phyloP scores from a whole-genome alignment of 2,888 invertebrate species.

The Glaucopsyche alexis region DNA sequence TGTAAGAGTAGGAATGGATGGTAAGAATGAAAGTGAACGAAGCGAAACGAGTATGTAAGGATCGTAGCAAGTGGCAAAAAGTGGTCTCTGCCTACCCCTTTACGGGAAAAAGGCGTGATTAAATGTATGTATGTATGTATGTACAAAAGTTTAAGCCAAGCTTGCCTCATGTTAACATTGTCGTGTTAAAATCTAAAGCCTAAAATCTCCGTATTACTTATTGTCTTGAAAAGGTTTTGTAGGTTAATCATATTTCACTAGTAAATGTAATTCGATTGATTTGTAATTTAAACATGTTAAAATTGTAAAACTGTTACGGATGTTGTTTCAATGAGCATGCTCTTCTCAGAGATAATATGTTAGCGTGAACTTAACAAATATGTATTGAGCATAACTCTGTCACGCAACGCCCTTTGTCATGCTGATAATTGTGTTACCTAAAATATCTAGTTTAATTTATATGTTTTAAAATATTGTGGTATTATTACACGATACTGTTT shows the following conservation, averaged over 20 bases:
- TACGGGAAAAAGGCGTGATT: too few species aligned
- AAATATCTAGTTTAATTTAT: neutral
- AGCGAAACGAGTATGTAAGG: too few species aligned
- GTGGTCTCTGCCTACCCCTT: too few species aligned
- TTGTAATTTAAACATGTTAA: slow-evolving; percentile 10
- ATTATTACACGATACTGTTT: too few species aligned
- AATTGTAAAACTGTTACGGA: slow-evolving; percentile 1
- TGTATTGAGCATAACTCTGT: slow-evolving; percentile 25
- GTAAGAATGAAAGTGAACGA: too few species aligned
- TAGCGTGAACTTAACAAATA: neutral
- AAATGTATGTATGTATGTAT: too few species aligned
- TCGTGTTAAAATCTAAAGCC: neutral
- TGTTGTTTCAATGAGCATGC: neutral
- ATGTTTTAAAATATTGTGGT: too few species aligned
- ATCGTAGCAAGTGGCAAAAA: too few species aligned
- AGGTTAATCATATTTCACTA: neutral
- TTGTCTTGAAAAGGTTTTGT: neutral
- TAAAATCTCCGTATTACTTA: neutral
- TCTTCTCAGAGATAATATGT: neutral
- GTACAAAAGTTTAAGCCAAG: too few species aligned
- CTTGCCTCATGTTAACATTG: neutral
- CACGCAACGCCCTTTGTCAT: slow-evolving; percentile 34
- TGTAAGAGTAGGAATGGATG: too few species aligned
- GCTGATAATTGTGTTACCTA: neutral
- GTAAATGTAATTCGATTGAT: slow-evolving; percentile 1